These are phyloP conservation scores for Leptoclinus maculatus DNA, from an alignment of 2,797 vertebrate species.

Conservation along the genomic window DNA sequence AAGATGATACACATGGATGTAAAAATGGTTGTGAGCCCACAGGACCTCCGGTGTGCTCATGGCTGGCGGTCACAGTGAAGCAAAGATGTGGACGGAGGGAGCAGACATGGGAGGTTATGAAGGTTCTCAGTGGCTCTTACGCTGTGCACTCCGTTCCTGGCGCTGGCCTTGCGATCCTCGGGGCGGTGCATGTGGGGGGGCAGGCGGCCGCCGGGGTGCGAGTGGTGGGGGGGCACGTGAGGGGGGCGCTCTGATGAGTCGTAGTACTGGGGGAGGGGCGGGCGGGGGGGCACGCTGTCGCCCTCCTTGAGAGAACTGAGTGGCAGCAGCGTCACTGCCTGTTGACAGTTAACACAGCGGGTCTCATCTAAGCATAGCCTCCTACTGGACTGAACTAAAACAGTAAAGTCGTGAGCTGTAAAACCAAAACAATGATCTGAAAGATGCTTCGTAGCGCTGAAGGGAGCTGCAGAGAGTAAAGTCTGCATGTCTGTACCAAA, in stretches of 20 bases:
- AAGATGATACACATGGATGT: slow-evolving; percentile 6
- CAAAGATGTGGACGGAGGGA: neutral
- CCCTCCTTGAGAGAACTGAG: slow-evolving; percentile 91
- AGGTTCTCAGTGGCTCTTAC: slow-evolving; percentile 83
- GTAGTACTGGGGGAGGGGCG: slow-evolving; percentile 95
- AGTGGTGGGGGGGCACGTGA: slow-evolving; percentile 85
- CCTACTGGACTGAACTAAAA: neutral
- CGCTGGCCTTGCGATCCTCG: slow-evolving; percentile 91
- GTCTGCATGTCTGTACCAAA: neutral
- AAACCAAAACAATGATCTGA: neutral
- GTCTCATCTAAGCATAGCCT: slow-evolving; percentile 13
- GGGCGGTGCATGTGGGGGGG: slow-evolving; percentile 82
- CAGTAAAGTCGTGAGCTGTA: neutral
- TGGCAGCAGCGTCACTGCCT: slow-evolving; percentile 64
- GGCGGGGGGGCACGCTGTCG: slow-evolving; percentile 90
- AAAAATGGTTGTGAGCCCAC: neutral
- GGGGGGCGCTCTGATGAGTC: slow-evolving; percentile 90
- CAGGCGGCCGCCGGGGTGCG: slow-evolving; percentile 76
- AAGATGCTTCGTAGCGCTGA: neutral
- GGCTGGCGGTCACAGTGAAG: neutral
- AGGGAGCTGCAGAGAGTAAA: neutral
- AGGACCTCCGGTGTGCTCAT: neutral
- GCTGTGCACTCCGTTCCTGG: slow-evolving; percentile 91
- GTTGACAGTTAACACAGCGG: slow-evolving; percentile 59
- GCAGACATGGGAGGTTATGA: neutral